Percentiles rank a stretch among this genome's conserved stretches.
These are phyloP conservation scores for Liasis olivaceus DNA, from an alignment of 2,797 vertebrate species.

Conservation along the genomic window DNA sequence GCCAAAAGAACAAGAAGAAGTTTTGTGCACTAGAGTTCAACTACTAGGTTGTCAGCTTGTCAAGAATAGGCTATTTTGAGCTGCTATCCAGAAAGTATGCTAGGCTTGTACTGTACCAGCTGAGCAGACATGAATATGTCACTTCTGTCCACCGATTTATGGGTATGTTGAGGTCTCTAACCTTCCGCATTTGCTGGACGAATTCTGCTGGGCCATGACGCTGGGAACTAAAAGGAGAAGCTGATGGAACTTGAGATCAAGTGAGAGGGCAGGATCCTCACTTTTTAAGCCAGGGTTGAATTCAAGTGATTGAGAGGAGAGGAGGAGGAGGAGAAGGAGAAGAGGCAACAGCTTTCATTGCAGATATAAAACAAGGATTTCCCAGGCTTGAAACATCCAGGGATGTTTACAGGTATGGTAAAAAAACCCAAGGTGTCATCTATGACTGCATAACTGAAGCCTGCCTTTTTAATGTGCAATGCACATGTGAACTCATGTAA, in stretches of 20 bases:
- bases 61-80: not conserved
- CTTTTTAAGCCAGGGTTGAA: not conserved
- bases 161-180: not conserved
- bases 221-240: not conserved
- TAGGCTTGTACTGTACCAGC: not conserved
- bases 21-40: not conserved
- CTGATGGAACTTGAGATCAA: not conserved
- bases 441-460: not conserved
- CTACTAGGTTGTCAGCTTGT: not conserved
- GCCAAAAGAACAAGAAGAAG: not conserved
- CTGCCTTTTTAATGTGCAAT: not conserved
- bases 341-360: too few species aligned
- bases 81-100: not conserved
- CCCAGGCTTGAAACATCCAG: not conserved
- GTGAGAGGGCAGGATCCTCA: not conserved
- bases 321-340: not conserved
- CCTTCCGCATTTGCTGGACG: not conserved
- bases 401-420: not conserved
- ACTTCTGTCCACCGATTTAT: not conserved
- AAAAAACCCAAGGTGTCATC: not conserved
- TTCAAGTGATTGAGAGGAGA: not conserved
- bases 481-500: not conserved
- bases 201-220: not conserved
- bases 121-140: not conserved
- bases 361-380: not conserved